Base-by-base conservation (phyloP, 2,888 invertebrate genomes). In the Ochropleura plecta region DNA sequence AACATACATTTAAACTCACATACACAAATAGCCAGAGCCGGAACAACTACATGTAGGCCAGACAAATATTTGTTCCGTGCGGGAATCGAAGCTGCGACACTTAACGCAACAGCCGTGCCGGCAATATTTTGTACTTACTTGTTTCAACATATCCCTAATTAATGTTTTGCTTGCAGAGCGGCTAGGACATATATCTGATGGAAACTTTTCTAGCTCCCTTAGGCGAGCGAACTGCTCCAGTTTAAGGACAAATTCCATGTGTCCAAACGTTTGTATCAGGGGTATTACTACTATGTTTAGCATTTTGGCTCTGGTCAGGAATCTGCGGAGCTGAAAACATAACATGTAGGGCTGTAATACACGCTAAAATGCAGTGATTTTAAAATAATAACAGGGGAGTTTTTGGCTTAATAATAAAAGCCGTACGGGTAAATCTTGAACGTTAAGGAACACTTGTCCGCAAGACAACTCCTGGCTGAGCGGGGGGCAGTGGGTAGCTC, bases 211-310 rank as follows among this genome's bases (percentile, higher is more conserved):
- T 0, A 97, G 95, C 93, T 98, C 98, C 82, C 98, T 94, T 69
- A 98, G 94, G 73, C 97, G 96, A 73, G 96, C 94, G 89, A 97
- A 98, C 73, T 97, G 95, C 49, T 97, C 92, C 44, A 98, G 95
- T 90, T 99, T 99, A 66, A 99, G 94, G 0, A 97, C 97, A 94
- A 98, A 98, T 92, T 98, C 98, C 94, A 99, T 94, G 91, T 99
- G 98, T 0, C 98, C 98, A 92, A 98, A 98, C 0, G 98, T 98
- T 94, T 98, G 98, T n/a, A 99, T 95, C 69, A 99, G 93, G 0
- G 98, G 98, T 86, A 98, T 98, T 0, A 98, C 95, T 79, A 97
- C 97, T 1, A 99, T 95, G 18, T 97, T 96, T 73, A 97, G 95
- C 40, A 95, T 89, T 48, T 92, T 91, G 0, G 98, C 98, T 46